A percentile compares a stretch with the other conserved stretches of the same genome.
These are phyloP conservation scores for Thereva nobilitata DNA, from an alignment of 2,888 invertebrate species.

Conservation along the genomic window DNA sequence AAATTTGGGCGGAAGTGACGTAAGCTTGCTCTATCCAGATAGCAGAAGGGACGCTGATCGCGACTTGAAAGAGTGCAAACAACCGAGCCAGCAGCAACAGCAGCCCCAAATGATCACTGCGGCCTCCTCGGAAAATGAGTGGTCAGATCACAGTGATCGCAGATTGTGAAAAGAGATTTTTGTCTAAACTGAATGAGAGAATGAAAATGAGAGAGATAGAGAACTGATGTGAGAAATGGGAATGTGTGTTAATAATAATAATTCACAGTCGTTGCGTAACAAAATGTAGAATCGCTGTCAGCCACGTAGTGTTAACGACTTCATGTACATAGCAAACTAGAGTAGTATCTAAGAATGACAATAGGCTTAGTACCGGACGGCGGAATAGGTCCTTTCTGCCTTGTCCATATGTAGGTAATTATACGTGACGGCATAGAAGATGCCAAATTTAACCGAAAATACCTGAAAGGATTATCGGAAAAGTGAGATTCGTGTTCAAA, in stretches of 20 bases:
- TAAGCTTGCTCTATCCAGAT: conserved; percentile 55
- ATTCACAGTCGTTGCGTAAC: too few relatives aligned
- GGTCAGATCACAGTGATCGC: conserved; percentile 51
- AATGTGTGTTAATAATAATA: conserved; percentile 3
- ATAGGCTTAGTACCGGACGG: too few relatives aligned
- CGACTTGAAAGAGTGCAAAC: conserved; percentile 40
- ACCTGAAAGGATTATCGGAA: too few relatives aligned
- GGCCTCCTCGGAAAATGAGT: conserved; percentile 50
- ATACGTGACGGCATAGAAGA: too few relatives aligned
- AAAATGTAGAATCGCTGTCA: too few relatives aligned
- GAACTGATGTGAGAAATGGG: conserved; percentile 15
- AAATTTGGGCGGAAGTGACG: conserved; percentile 59
- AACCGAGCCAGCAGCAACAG: conserved; percentile 43
- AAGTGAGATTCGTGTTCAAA: too few relatives aligned
- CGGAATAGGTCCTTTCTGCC: too few relatives aligned
- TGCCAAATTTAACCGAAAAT: too few relatives aligned
- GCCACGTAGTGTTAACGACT: too few relatives aligned
- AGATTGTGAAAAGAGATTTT: conserved; percentile 58
- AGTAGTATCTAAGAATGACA: too few relatives aligned
- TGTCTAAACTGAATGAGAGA: conserved; percentile 48
- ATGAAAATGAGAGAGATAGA: not conserved
- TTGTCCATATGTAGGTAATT: too few relatives aligned
- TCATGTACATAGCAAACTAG: too few relatives aligned
- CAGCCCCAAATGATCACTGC: conserved; percentile 36
- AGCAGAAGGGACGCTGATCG: conserved; percentile 38